Conservation (phyloP, 2,113 vertebrate species). For the Lepidothrix coronata region DNA sequence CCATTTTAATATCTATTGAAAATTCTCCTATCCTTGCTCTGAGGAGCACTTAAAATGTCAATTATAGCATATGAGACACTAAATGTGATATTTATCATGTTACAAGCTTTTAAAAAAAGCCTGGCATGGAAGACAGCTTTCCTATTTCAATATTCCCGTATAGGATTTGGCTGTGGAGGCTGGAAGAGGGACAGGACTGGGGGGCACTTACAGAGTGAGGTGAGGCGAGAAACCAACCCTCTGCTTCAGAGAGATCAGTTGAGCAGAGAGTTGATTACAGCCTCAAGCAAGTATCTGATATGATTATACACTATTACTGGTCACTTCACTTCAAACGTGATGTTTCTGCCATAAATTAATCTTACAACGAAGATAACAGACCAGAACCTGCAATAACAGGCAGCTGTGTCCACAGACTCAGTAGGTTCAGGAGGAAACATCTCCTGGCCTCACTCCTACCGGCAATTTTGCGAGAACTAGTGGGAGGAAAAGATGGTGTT, state of each 20-base stretch:
- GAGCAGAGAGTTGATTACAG: neutral
- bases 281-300: neutral
- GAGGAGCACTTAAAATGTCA: conserved; percentile 28
- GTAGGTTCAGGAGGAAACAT: neutral
- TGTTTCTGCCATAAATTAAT: neutral
- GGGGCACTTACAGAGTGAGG: neutral
- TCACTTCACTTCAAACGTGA: neutral
- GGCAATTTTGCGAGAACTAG: neutral
- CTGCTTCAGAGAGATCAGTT: neutral
- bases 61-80: neutral
- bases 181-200: neutral
- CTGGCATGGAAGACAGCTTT: neutral
- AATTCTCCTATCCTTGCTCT: conserved; percentile 1
- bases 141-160: neutral
- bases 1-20: neutral
- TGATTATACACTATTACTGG: neutral
- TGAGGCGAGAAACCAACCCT: neutral
- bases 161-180: neutral
- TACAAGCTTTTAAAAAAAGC: neutral
- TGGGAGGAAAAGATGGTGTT: neutral
- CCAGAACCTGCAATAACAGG: neutral
- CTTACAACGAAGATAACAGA: neutral
- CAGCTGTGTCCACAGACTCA: neutral
- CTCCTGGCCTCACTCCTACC: neutral
- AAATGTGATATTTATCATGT: neutral